phyloP scores from a whole-genome alignment of 2,113 vertebrate species.

The Jaculus jaculus region DNA sequence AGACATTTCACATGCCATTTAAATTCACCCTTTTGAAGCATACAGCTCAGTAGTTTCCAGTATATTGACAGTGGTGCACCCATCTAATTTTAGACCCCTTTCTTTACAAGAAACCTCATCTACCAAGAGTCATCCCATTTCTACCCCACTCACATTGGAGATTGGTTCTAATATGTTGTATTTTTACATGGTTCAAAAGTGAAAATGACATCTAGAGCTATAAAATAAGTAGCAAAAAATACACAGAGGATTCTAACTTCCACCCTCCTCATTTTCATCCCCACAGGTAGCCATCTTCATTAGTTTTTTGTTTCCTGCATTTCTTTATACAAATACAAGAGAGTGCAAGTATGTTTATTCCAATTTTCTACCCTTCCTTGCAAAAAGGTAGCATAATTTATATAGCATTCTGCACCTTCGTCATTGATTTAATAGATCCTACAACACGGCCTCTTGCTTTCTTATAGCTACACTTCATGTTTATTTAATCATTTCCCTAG shows the following conservation, averaged over 20 bases:
- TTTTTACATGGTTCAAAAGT: not conserved
- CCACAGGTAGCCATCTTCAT: not conserved
- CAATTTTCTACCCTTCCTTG: not conserved
- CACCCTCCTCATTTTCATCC: not conserved
- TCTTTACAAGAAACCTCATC: not conserved
- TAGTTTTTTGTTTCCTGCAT: slow-evolving; percentile 1
- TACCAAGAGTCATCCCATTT: not conserved
- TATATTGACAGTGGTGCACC: not conserved
- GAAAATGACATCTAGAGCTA: not conserved
- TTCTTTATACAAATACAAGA: slow-evolving; percentile 32
- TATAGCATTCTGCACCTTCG: not conserved
- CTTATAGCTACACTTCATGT: not conserved
- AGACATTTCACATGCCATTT: not conserved
- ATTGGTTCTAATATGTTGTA: not conserved
- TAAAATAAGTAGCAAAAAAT: not conserved
- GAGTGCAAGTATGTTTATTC: not conserved
- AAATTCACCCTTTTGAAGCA: not conserved
- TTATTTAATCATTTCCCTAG: slow-evolving; percentile 17
- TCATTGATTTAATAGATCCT: not conserved
- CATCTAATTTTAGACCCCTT: not conserved
- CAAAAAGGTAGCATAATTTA: not conserved
- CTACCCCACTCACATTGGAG: not conserved
- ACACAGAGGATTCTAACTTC: not conserved
- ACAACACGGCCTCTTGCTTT: not conserved
- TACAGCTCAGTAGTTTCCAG: not conserved